Base-by-base conservation (phyloP, 1,140 invertebrate species). In the Drosophila pandora region DNA sequence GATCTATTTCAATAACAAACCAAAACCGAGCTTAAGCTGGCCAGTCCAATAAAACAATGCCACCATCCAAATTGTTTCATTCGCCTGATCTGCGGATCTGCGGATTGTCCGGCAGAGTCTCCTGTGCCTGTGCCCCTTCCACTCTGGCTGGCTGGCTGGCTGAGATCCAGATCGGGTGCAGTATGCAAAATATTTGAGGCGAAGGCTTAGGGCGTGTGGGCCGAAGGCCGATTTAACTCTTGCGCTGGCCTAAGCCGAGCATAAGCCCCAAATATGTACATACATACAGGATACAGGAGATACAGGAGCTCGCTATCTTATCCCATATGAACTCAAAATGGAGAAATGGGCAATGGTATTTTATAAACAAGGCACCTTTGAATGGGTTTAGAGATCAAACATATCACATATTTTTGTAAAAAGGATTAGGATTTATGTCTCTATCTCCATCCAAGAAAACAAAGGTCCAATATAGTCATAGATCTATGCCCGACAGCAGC, bases 1-100 rank as follows among this genome's bases (percentile, higher is more conserved):
- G 68, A 85, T 88, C 83, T 88, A 79, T 87, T 88, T 87, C 75
- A 87, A 87, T 78, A 87, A 88, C 78, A 87, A 83, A 67, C 72
- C 41, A 70, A 52, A 47, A 34, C 52, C 63, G 59, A 70, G 45
- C 67, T 53, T 87, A 85, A 85, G 77, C 83, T 59, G 48, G 61
- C 39, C 52, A 76, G 41, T 53, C 57, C 77, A 85, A 83, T 84
- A 73, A 83, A 83, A 82, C 79, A 82, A 82, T 82, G 79, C 67
- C 9, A n/a, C 43, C 45, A 17, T 25, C 7, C 34, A 56, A 69
- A 69, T 69, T 68, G 63, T 69, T 68, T 2, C 39, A 55, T 68
- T 54, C 30, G 41, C 63, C 63, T 69, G 65, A 69, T 69, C 67
- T 70, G 64, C 50, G 67, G 65, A 69, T 69, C 67, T 70, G 64